phyloP scores from a whole-genome alignment of 2,888 invertebrate species.

The Julus scandinavius region DNA sequence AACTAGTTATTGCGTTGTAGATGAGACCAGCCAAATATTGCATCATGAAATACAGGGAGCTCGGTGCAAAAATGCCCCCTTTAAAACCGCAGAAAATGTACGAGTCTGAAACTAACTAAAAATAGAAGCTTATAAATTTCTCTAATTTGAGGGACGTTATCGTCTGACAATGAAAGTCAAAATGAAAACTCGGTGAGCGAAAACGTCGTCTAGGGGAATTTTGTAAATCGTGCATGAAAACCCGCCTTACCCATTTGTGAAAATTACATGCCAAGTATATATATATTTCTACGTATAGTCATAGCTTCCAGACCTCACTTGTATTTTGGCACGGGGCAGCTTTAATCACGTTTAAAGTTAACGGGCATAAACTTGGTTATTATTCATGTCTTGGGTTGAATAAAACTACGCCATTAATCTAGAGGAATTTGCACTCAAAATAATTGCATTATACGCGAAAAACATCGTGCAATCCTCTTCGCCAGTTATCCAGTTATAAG shows the following conservation, averaged over 20 bases:
- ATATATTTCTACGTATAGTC: background rate
- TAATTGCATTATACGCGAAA: background rate
- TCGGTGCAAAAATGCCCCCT: background rate
- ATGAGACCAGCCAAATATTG: background rate
- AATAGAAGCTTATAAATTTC: background rate
- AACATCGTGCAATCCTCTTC: background rate
- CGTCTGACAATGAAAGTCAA: constrained; percentile 12
- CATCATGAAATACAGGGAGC: background rate
- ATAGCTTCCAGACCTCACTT: background rate
- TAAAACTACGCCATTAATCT: background rate
- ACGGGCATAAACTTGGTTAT: background rate
- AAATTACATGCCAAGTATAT: background rate
- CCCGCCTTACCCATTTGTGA: background rate
- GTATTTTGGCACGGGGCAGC: background rate
- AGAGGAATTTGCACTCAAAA: background rate
- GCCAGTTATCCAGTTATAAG: no score
- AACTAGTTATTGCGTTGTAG: background rate
- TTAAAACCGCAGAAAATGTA: background rate
- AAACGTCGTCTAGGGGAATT: background rate
- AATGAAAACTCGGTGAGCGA: constrained; percentile 36
- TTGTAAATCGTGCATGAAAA: constrained; percentile 6
- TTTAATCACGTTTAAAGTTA: constrained; percentile 16
- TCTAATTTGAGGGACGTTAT: background rate
- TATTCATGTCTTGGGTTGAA: background rate
- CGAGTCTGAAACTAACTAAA: constrained; percentile 9